Conservation (phyloP, 2,888 invertebrate genomes). For the Lasioglossum vierecki region DNA sequence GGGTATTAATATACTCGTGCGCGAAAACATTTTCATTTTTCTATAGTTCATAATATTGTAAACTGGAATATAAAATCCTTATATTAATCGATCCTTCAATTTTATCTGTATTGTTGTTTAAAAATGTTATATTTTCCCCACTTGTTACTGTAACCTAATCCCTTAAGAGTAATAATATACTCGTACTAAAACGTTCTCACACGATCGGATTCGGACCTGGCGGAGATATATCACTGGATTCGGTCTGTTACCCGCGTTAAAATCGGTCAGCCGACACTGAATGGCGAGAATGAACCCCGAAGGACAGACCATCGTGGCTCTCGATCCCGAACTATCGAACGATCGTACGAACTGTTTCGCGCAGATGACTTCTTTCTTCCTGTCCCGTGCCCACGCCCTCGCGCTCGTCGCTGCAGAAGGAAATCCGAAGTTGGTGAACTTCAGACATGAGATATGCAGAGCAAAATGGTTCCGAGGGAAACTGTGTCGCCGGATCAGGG, state of each 20-base stretch:
- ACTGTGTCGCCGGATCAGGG: constrained; percentile 53
- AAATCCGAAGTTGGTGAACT: constrained; percentile 62
- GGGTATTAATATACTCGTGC: no score
- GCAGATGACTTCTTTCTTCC: constrained; percentile 65
- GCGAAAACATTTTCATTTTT: no score
- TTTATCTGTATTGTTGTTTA: no score
- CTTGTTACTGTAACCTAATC: no score
- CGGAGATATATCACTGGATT: constrained; percentile 22
- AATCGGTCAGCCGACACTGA: constrained; percentile 18
- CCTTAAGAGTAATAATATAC: neutral
- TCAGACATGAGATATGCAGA: constrained; percentile 61
- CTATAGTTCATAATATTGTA: no score
- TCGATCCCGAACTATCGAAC: constrained; percentile 25
- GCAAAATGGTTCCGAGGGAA: constrained; percentile 50
- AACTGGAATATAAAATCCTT: no score
- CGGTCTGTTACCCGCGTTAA: constrained; percentile 22
- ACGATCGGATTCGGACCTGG: neutral
- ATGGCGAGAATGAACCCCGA: neutral
- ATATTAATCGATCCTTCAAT: no score
- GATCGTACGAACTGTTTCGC: constrained; percentile 56
- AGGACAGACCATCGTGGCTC: neutral
- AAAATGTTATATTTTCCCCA: no score
- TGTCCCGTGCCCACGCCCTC: constrained; percentile 24
- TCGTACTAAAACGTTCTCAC: neutral
- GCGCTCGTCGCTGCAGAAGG: constrained; percentile 53